phyloP scores from a whole-genome alignment of 2,113 vertebrate species.

The Phainopepla nitens region DNA sequence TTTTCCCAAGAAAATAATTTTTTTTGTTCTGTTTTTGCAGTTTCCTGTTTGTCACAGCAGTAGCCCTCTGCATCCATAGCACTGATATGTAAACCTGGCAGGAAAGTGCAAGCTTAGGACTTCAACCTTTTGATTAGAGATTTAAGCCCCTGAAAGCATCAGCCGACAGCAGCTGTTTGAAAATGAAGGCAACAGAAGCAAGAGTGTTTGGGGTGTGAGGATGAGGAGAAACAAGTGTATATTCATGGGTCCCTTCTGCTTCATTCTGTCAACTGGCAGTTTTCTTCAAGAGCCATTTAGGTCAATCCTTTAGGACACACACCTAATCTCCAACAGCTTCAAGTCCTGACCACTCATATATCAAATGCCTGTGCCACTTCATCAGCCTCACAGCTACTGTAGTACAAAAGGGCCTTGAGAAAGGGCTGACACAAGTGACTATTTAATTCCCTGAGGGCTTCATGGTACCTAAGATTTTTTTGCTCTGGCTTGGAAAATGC shows the following conservation, averaged over 20 bases:
- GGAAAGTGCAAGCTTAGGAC: not conserved
- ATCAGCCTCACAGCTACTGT: not conserved
- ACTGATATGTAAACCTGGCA: not conserved
- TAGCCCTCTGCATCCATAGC: not conserved
- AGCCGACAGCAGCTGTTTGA: not conserved
- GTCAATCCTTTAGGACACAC: not conserved
- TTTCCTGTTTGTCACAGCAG: not conserved
- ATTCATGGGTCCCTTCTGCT: not conserved
- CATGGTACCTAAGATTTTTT: not conserved
- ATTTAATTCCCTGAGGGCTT: not conserved
- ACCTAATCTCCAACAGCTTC: conserved; percentile 5
- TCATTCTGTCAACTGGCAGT: conserved; percentile 13
- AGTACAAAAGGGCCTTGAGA: not conserved
- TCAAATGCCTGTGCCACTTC: not conserved
- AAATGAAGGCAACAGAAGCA: not conserved
- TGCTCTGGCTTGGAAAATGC: not conserved
- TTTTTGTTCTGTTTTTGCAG: not conserved
- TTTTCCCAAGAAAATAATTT: not conserved
- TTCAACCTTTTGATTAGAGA: not conserved
- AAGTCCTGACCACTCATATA: not conserved
- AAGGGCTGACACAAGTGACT: not conserved
- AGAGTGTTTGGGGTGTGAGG: not conserved
- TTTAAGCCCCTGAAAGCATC: not conserved
- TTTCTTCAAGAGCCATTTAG: conserved; percentile 1
- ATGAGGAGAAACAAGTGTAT: not conserved